Evolutionary conservation across 2,113 vertebrate species (phyloP).

Genomic region (Psittacula cyanocephala): DNA sequence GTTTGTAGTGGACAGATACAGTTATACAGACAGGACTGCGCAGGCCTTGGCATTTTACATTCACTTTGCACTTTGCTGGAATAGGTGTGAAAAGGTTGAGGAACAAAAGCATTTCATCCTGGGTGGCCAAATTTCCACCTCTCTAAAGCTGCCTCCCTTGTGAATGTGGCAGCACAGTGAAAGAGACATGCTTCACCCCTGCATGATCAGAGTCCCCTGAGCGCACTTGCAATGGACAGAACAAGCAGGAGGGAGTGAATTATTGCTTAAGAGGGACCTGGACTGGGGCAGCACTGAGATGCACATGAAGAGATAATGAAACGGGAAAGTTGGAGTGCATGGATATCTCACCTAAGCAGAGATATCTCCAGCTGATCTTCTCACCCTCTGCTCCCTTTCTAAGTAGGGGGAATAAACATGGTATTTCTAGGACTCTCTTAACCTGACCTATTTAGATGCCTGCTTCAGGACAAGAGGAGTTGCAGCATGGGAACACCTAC

Average conservation of each 20-base stretch:
- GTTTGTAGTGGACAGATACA: neutral
- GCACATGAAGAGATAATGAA: rapidly evolving
- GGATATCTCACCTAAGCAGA: neutral
- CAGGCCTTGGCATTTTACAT: neutral
- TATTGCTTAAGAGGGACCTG: neutral
- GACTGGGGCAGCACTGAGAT: neutral
- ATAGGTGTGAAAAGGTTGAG: neutral
- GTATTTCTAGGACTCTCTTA: neutral
- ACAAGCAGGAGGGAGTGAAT: neutral
- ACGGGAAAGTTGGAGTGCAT: neutral
- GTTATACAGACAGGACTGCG: neutral
- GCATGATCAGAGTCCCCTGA: neutral
- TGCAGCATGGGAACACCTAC: neutral
- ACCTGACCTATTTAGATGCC: neutral
- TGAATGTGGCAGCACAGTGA: neutral
- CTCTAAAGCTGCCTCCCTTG: neutral
- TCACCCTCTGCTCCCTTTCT: neutral
- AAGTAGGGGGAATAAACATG: neutral
- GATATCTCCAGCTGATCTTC: neutral
- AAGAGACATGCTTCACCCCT: neutral
- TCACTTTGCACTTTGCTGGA: neutral
- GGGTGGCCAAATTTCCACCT: neutral
- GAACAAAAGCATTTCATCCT: neutral
- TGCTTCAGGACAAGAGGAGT: neutral
- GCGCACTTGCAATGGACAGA: neutral